Evolutionary conservation across 2,113 vertebrate genomes (phyloP).

Genomic region (cat (Felis catus)): DNA sequence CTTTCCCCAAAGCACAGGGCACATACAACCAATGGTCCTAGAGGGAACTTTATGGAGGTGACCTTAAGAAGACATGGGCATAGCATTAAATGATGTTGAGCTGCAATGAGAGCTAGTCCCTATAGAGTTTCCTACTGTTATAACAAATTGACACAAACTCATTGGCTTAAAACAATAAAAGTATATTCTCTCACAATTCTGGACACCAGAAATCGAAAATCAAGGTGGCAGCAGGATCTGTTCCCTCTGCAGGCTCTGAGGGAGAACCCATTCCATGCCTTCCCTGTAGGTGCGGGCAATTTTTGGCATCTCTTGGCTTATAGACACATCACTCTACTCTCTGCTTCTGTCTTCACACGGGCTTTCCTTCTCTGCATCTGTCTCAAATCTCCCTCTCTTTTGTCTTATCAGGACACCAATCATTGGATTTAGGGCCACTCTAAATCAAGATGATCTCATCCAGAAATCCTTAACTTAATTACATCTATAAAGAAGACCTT

Average conservation of each 20-base stretch:
- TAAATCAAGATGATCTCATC: neutral
- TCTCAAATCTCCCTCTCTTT: neutral
- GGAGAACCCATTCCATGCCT: neutral
- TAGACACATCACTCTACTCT: neutral
- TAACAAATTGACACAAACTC: neutral
- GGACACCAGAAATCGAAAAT: neutral
- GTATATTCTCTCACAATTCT: neutral
- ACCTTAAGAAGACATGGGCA: neutral
- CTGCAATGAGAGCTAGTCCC: neutral
- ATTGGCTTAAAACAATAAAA: neutral
- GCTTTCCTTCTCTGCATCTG: too few relatives aligned
- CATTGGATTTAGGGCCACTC: neutral
- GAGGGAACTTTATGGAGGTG: neutral
- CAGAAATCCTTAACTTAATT: neutral
- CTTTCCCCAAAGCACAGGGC: neutral
- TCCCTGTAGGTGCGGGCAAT: neutral
- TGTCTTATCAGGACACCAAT: neutral
- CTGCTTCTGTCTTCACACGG: neutral
- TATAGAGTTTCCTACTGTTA: neutral
- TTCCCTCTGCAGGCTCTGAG: neutral
- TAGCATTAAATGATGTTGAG: neutral
- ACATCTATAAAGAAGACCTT: neutral
- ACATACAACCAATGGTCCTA: neutral
- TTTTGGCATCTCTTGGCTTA: neutral
- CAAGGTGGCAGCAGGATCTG: neutral